Conservation (phyloP, 1,140 invertebrate species). For the Pygmarrhopalites habei region DNA sequence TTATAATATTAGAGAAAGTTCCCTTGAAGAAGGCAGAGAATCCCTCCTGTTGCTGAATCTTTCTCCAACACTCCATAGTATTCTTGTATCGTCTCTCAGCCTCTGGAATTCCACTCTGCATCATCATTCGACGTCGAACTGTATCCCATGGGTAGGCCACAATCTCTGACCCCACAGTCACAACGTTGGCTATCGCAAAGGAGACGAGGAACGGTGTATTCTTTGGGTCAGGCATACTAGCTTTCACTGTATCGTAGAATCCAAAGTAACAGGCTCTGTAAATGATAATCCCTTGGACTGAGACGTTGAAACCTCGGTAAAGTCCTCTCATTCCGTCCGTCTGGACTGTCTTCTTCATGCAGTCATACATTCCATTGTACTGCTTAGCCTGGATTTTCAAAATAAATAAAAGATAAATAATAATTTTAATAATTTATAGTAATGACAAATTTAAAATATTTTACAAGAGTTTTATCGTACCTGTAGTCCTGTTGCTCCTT, state of each 20-base stretch:
- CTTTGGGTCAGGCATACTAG: constrained; percentile 73
- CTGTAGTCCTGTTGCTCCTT: constrained; percentile 53
- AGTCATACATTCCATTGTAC: constrained; percentile 75
- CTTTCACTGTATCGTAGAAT: constrained; percentile 85
- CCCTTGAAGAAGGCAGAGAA: constrained; percentile 68
- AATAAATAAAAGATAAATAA: background rate
- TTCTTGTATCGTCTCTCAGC: constrained; percentile 62
- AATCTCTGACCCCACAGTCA: constrained; percentile 68
- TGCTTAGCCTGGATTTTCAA: constrained; percentile 45
- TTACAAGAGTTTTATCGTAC: background rate
- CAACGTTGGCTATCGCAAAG: constrained; percentile 71
- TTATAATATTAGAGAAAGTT: constrained; percentile 68
- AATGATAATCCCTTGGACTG: constrained; percentile 79
- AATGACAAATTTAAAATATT: too few relatives aligned
- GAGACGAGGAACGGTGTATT: constrained; percentile 68
- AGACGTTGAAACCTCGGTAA: constrained; percentile 85
- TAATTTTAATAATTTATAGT: too few relatives aligned
- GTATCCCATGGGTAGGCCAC: constrained; percentile 85
- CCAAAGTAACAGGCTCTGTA: constrained; percentile 88
- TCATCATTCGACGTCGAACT: constrained; percentile 81
- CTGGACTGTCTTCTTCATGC: constrained; percentile 73
- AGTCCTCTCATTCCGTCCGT: constrained; percentile 71
- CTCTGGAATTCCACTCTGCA: constrained; percentile 60
- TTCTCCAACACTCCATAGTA: constrained; percentile 64
- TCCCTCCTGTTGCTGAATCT: constrained; percentile 60